Conservation (phyloP, 1,140 invertebrate genomes). For the Idris sp. region DNA sequence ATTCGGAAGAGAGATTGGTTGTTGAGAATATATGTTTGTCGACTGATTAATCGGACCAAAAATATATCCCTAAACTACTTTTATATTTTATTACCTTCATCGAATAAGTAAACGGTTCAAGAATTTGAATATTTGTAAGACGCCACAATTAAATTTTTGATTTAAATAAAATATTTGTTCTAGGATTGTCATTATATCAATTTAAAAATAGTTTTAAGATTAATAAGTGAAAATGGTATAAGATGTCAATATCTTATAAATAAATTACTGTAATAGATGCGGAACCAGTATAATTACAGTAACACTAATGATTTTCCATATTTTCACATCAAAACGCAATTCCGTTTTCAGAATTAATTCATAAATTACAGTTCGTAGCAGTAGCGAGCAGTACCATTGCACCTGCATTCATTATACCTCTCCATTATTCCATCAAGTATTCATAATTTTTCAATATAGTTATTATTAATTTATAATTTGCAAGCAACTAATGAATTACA, state of each 20-base stretch:
- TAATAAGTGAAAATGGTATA: too few species aligned
- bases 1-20: constrained; percentile 35
- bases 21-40: constrained; percentile 38
- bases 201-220: too few species aligned
- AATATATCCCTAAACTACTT: constrained; percentile 30
- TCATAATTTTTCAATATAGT: constrained; percentile 45
- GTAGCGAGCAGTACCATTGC: neutral
- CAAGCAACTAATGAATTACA: constrained; percentile 28
- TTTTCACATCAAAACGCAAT: too few species aligned
- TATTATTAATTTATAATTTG: constrained; percentile 47
- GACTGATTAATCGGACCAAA: constrained; percentile 44
- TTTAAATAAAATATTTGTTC: too few species aligned
- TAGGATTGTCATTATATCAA: too few species aligned
- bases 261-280: too few species aligned
- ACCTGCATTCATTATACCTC: constrained; percentile 9
- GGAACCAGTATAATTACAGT: too few species aligned
- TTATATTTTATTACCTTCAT: constrained; percentile 20
- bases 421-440: constrained; percentile 21
- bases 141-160: too few species aligned
- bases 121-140: too few species aligned
- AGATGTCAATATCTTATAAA: too few species aligned
- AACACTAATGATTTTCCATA: too few species aligned
- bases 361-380: constrained; percentile 7
- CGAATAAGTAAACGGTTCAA: constrained; percentile 5
- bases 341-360: neutral